These are phyloP conservation scores for Chiropotes sagulatus DNA, from an alignment of 2,797 vertebrate genomes.

Conservation along the genomic window DNA sequence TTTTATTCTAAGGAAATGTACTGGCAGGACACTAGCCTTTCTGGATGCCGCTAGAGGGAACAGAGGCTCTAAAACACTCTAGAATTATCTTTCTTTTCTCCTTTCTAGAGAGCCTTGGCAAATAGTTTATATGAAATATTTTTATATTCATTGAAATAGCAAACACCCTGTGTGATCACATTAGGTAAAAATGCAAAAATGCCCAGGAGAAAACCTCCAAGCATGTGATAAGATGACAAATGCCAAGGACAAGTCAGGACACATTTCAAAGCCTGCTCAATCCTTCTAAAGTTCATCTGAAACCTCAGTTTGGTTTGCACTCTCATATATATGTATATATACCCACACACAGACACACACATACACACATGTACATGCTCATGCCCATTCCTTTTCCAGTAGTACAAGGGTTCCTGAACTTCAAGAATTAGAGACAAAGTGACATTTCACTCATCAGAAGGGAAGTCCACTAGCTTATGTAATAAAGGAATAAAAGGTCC, in stretches of 20 bases:
- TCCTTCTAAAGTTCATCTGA: background rate
- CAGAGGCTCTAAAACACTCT: accelerated
- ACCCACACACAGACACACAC: accelerated
- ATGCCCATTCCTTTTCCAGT: background rate
- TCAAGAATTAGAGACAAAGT: background rate
- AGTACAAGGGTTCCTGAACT: background rate
- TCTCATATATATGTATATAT: accelerated
- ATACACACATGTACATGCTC: accelerated
- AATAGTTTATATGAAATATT: background rate
- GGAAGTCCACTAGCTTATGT: background rate
- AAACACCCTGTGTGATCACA: background rate
- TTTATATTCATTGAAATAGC: background rate
- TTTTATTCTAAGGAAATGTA: background rate
- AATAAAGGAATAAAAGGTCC: background rate
- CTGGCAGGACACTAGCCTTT: accelerated
- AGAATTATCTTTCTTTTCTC: background rate
- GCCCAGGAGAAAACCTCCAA: background rate
- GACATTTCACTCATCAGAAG: slow-evolving; percentile 7
- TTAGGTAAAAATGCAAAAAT: background rate
- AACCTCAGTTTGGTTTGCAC: background rate
- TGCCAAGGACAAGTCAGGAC: background rate
- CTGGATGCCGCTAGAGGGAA: background rate
- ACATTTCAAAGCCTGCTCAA: background rate
- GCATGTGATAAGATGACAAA: background rate
- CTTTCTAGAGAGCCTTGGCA: background rate